Percentiles rank a stretch among this genome's conserved stretches.
Conservation (phyloP, 2,797 vertebrate genomes). For the Nasua narica region DNA sequence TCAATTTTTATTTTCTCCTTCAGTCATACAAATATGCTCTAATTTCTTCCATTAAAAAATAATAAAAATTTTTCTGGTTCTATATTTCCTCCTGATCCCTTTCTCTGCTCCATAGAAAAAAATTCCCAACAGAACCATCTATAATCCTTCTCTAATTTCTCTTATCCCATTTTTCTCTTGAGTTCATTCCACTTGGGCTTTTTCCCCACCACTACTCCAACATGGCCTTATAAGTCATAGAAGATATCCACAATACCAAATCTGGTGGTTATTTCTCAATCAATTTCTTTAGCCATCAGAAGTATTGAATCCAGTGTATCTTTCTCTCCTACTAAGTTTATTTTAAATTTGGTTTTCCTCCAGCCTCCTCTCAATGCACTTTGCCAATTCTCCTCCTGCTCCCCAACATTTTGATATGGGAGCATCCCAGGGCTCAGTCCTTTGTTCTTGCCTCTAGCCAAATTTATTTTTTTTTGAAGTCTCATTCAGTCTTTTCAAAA, state of each 20-base stretch:
- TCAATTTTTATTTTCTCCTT: neutral
- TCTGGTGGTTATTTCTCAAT: neutral
- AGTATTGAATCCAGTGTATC: neutral
- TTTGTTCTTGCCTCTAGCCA: neutral
- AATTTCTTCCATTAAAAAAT: constrained; percentile 4
- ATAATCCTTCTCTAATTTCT: neutral
- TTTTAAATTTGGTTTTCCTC: neutral
- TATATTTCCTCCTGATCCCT: neutral
- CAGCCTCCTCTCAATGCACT: neutral
- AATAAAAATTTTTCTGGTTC: neutral
- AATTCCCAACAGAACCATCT: neutral
- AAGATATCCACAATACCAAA: neutral
- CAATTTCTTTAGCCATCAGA: neutral
- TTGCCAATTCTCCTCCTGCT: neutral
- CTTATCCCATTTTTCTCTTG: neutral
- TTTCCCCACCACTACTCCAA: neutral
- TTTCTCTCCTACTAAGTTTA: neutral
- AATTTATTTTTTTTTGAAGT: neutral
- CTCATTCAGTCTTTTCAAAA: neutral
- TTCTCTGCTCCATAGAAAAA: neutral
- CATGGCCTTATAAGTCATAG: neutral
- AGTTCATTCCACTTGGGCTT: neutral
- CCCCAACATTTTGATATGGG: neutral
- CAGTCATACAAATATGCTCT: neutral
- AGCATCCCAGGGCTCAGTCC: neutral